Conservation (phyloP, 2,888 invertebrate species). For the Serripes groenlandicus region DNA sequence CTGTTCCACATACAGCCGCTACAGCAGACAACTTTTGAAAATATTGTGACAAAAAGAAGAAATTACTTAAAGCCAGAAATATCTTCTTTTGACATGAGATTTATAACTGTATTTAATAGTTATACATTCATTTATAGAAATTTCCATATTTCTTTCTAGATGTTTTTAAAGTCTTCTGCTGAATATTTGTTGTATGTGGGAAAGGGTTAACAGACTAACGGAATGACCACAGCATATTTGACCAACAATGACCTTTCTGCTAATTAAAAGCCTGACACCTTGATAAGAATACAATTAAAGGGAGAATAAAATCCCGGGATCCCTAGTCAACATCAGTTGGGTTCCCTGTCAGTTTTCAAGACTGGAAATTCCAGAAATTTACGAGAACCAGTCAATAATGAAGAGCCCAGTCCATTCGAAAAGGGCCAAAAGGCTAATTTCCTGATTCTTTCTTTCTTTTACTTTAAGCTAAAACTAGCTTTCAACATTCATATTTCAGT, state of each 20-base stretch:
- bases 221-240: no score
- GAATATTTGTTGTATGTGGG: no score
- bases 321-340: slow-evolving; percentile 35
- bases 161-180: no score
- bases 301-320: slow-evolving; percentile 53
- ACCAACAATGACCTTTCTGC: slow-evolving; percentile 46
- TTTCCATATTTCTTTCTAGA: no score
- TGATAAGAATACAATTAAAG: slow-evolving; percentile 60
- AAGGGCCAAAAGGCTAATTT: no score
- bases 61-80: not conserved
- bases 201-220: no score
- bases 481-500: no score
- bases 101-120: no score
- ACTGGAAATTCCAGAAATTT: slow-evolving; percentile 45
- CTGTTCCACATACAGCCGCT: not conserved
- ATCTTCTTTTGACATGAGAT: not conserved
- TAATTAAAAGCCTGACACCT: slow-evolving; percentile 63
- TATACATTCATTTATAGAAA: no score
- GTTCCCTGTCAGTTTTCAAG: slow-evolving; percentile 45
- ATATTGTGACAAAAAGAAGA: not conserved
- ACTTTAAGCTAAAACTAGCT: not conserved
- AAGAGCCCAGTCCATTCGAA: no score
- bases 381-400: slow-evolving; percentile 43
- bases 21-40: not conserved
- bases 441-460: not conserved